Evolutionary conservation across 2,113 vertebrate species (phyloP).

Genomic region (Caracal caracal): DNA sequence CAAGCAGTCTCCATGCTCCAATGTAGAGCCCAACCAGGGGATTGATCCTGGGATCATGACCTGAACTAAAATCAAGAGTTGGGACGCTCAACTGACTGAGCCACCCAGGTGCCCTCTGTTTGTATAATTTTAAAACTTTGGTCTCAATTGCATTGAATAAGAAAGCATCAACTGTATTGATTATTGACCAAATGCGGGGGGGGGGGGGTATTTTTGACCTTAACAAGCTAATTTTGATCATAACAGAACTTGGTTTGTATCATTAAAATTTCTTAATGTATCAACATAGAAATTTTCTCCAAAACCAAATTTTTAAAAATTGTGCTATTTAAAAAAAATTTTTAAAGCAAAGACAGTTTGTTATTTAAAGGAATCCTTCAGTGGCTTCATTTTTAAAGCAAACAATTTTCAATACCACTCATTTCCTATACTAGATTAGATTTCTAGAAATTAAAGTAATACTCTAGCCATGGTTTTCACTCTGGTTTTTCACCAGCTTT

Average conservation of each 20-base stretch:
- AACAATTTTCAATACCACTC: background rate
- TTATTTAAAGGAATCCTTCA: conserved; percentile 9
- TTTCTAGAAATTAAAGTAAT: conserved; percentile 30
- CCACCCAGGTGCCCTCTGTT: too few species aligned
- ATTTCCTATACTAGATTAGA: conserved; percentile 30
- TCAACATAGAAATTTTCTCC: background rate
- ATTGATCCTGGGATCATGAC: too few species aligned
- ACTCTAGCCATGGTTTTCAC: background rate
- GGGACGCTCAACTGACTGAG: too few species aligned
- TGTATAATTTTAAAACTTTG: background rate
- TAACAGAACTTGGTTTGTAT: conserved; percentile 24
- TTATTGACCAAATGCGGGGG: background rate
- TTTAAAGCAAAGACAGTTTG: background rate
- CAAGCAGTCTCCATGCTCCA: too few species aligned
- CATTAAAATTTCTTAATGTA: background rate
- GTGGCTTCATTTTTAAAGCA: conserved; percentile 30
- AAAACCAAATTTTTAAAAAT: background rate
- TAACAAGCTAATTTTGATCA: background rate
- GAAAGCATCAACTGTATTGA: background rate
- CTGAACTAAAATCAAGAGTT: too few species aligned
- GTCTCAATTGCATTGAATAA: too few species aligned
- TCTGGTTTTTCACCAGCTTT: conserved; percentile 18
- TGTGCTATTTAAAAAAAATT: background rate
- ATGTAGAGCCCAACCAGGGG: too few species aligned
- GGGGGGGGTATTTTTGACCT: background rate